Conservation (phyloP, 2,113 vertebrate genomes). For the Pyxicephalus adspersus region DNA sequence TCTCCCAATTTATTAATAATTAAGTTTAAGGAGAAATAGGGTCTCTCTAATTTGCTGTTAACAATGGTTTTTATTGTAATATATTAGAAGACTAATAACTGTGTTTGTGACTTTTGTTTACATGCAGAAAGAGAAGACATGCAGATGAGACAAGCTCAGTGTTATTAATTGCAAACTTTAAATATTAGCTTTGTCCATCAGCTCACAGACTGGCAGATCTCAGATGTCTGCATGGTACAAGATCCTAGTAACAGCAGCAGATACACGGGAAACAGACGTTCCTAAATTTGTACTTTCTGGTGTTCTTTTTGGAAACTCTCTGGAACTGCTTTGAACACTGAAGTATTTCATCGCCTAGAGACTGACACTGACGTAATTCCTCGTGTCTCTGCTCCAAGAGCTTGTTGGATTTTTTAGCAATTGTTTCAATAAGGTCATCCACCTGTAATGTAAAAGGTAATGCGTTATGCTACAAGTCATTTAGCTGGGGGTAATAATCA, state of each 20-base stretch:
- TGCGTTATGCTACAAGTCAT: neutral
- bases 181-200: no score
- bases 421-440: slow-evolving; percentile 64
- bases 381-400: slow-evolving; percentile 60
- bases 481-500: no score
- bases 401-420: slow-evolving; percentile 46
- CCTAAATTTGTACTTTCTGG: slow-evolving; percentile 61
- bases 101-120: no score
- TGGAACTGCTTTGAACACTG: slow-evolving; percentile 65
- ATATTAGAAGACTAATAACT: no score
- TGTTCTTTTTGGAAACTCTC: slow-evolving; percentile 62
- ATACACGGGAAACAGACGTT: slow-evolving; percentile 57
- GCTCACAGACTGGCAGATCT: no score
- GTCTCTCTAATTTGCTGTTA: no score
- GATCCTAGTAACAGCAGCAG: slow-evolving; percentile 61
- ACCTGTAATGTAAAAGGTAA: slow-evolving; percentile 46
- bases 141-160: no score
- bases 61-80: no score
- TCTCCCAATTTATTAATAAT: no score
- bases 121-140: no score
- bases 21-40: no score
- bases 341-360: slow-evolving; percentile 60
- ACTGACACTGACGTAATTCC: slow-evolving; percentile 64
- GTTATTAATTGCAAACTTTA: no score
- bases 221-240: neutral